phyloP scores from a whole-genome alignment of 2,888 invertebrate genomes.

The Schizotus pectinicornis region DNA sequence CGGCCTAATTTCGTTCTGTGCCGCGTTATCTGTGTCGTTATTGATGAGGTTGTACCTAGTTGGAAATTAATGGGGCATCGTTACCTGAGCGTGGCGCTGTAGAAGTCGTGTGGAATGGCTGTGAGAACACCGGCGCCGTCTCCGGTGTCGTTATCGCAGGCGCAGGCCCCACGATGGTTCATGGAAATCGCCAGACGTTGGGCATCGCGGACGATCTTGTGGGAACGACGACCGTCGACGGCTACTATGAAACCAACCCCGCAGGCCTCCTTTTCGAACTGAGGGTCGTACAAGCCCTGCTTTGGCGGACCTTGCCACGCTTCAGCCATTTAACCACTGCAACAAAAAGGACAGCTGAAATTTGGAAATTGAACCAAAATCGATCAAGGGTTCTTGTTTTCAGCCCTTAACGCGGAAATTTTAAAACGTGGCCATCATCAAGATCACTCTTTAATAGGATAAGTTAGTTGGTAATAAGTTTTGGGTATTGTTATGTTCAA shows the following conservation, averaged over 20 bases:
- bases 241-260: slow-evolving; percentile 99
- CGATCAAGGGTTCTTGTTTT: too few relatives aligned
- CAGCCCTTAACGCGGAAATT: too few relatives aligned
- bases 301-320: slow-evolving; percentile 82
- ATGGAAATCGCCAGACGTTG: slow-evolving; percentile 93
- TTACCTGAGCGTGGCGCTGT: slow-evolving; percentile 83
- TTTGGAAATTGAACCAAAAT: too few relatives aligned
- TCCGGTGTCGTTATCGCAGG: slow-evolving; percentile 99
- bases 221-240: slow-evolving; percentile 92
- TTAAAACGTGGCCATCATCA: too few relatives aligned
- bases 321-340: slow-evolving; percentile 54
- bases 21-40: too few relatives aligned
- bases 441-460: too few relatives aligned
- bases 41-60: too few relatives aligned
- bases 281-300: slow-evolving; percentile 96
- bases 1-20: too few relatives aligned
- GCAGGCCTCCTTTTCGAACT: slow-evolving; percentile 95
- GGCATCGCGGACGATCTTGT: slow-evolving; percentile 97
- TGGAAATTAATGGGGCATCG: slow-evolving; percentile 14
- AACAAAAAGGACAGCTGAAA: slow-evolving; percentile 24
- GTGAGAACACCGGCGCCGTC: slow-evolving; percentile 98
- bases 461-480: too few relatives aligned
- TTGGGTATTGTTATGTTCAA: background rate
- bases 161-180: slow-evolving; percentile 99
- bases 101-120: slow-evolving; percentile 95